Base-by-base conservation (phyloP, 1,140 invertebrate species). In the Armadillidium nasatum region DNA sequence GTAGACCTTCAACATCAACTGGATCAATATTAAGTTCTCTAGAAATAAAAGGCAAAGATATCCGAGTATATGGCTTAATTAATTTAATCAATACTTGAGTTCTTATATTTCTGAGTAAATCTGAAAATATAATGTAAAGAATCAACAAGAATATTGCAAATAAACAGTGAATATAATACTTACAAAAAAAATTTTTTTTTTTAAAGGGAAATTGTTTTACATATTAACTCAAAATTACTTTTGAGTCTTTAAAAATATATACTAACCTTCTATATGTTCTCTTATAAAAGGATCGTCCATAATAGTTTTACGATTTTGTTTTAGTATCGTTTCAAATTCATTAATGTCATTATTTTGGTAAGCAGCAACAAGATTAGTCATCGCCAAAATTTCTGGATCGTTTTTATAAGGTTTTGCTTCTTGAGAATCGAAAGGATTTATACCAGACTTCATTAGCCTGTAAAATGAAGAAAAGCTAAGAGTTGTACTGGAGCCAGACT, bases 401-500 rank as follows among this genome's bases (percentile, higher is more conserved):
- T 99, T 99, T 87, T 98, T 98, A 83, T 99, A 99, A 0, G 98
- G 96, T 85, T 99, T 99, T 0, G 97, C 97, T 88, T 99, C 98
- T 89, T 99, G 97, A 0, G 96, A 98, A 87, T 99, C 97, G 86
- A 99, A 99, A 7, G 98, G 98, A 88, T 99, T 99, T 75, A 99
- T 99, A 22, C 95, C 96, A n/a, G 97, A 98, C 85, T 97, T 97
- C 95, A 97, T 97, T 75, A 97, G 87, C 94, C 94, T 96, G 82
- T n/a, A n/a, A n/a, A n/a, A n/a, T n/a, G n/a, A n/a, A n/a, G n/a
- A n/a, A n/a, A n/a, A n/a, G n/a, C n/a, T n/a, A n/a, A n/a, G n/a
- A n/a, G n/a, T n/a, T n/a, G n/a, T n/a, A n/a, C n/a, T n/a, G n/a
- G n/a, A n/a, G n/a, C n/a, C n/a, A n/a, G n/a, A n/a, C n/a, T n/a